Conservation (phyloP, 92 coral and sea anemone species). For the Blastomussa wellsi region DNA sequence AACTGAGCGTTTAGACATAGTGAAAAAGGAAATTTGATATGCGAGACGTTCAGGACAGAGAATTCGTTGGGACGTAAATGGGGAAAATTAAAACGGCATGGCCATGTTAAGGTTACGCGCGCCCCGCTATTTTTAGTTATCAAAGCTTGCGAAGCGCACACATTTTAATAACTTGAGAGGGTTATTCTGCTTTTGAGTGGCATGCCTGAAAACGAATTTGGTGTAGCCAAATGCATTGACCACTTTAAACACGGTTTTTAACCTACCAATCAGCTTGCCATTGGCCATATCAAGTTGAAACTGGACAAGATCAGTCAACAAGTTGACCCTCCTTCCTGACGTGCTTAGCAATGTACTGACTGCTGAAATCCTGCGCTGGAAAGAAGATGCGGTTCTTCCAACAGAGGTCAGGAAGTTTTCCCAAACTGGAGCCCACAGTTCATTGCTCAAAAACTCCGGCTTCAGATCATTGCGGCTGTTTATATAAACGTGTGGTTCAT, state of each 20-base stretch:
- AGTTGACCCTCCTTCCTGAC: slow-evolving; percentile 59
- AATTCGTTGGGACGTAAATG: background rate
- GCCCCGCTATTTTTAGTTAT: background rate
- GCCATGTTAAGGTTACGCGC: no score
- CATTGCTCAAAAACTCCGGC: slow-evolving; percentile 52
- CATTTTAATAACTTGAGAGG: background rate
- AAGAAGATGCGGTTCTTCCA: slow-evolving; percentile 65
- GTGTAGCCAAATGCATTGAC: no score
- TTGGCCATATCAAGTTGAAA: slow-evolving; percentile 72
- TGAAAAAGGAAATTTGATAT: no score
- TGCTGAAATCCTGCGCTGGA: slow-evolving; percentile 57
- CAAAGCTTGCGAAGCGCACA: background rate
- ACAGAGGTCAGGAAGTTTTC: slow-evolving; percentile 65
- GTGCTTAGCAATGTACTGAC: slow-evolving; percentile 64
- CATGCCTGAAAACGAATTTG: no score
- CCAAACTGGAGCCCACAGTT: slow-evolving; percentile 80
- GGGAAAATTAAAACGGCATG: background rate
- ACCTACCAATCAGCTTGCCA: slow-evolving; percentile 66
- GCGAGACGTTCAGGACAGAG: background rate
- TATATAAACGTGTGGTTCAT: slow-evolving; percentile 66
- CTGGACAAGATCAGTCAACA: slow-evolving; percentile 60
- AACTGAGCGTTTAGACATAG: background rate
- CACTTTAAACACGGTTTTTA: no score
- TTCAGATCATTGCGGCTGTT: slow-evolving; percentile 61
- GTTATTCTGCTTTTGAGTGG: no score